Evolutionary conservation across 2,113 vertebrate species (phyloP), one percentile per base, ranked within the genome.

Genomic region (Sphyrna mokarran): DNA sequence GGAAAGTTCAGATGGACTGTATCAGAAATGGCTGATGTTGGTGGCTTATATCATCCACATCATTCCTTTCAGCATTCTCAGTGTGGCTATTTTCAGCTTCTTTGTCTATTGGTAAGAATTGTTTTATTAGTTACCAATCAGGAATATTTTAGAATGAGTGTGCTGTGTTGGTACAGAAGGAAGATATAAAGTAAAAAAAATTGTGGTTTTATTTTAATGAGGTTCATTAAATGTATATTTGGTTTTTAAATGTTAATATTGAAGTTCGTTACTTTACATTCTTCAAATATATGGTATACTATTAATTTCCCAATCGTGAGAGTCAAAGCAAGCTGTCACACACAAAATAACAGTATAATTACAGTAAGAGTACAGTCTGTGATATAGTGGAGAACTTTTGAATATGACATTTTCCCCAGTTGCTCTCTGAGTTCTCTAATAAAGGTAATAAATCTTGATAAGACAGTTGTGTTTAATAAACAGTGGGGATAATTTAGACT

Each of bases 1-100:
- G 97, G 98, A 99, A 97, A 99, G 98, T 96, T 98, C 98, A 96
- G 99, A 99, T 0, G 99, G 99, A 48, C 97, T 99, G 94, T 99
- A 99, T 96, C 97, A 98, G 96, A 99, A 98, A 96, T 99, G 99
- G 98, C 98, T 99, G 96, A 98, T 99, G 98, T 98, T 99, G 96
- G 93, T 99, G 96, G 98, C 99, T 91, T 99, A 99, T 20, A 97
- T 98, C 96, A 96, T 99, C 70, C 99, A 99, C 48, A 98, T 98
- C 96, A 97, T 99, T 43, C 99, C 99, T 95, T 99, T 99, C 98
- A 99, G 99, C 96, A 80, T 99, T 96, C 54, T 98, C 95, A 98
- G 98, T 0, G 97, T 98, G 9, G 85, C 98, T 83, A 97, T 99
- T 95, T 99, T 99, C 97, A 97, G 98, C 96, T 96, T 97, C 18